Percentiles rank a stretch among this genome's conserved stretches.
Evolutionary conservation across 2,797 vertebrate genomes (phyloP).

Genomic region (Myotis findleyi): DNA sequence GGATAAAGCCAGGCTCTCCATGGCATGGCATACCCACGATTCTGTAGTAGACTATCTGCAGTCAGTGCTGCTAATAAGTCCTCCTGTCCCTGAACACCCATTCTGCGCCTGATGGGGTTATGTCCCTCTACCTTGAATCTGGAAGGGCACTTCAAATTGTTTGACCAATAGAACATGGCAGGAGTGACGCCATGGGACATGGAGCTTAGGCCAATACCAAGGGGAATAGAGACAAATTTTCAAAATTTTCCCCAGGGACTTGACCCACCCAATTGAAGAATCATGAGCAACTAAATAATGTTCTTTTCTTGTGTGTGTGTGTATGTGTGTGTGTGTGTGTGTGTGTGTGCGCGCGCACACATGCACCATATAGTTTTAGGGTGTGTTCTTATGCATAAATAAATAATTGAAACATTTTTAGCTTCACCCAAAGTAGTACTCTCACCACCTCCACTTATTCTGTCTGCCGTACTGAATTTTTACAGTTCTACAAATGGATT

Average conservation of each 20-base stretch:
- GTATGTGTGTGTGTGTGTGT: too few relatives aligned
- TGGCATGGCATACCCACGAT: fast-evolving
- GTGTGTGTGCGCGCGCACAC: too few relatives aligned
- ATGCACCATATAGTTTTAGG: not conserved
- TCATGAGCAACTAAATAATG: not conserved
- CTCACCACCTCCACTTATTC: not conserved
- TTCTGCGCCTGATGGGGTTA: not conserved
- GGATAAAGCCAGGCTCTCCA: not conserved
- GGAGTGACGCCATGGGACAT: not conserved
- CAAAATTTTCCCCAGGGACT: not conserved
- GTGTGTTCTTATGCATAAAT: not conserved
- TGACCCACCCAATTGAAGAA: not conserved
- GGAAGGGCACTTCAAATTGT: not conserved
- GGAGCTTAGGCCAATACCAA: not conserved
- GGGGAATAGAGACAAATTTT: not conserved
- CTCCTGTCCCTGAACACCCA: not conserved
- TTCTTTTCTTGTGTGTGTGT: too few relatives aligned
- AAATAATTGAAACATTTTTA: not conserved
- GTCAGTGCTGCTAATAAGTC: not conserved
- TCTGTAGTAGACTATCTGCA: not conserved
- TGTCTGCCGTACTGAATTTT: not conserved
- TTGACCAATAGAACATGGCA: not conserved
- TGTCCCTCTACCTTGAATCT: not conserved
- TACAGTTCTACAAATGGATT: not conserved
- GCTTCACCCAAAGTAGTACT: not conserved